Conservation (phyloP, 2,888 invertebrate genomes). For the Lypha dubia region DNA sequence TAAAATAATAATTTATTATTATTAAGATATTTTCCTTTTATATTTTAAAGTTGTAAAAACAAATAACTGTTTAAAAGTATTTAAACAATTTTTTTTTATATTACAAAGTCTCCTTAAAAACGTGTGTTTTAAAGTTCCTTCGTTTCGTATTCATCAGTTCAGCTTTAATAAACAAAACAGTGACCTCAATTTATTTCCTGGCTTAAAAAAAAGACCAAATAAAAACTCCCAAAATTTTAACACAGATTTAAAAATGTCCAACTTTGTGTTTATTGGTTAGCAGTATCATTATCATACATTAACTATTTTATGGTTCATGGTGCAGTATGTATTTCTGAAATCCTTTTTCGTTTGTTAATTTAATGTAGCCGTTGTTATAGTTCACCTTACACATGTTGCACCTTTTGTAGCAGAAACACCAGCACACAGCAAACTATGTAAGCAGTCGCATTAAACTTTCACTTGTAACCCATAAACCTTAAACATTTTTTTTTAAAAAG, state of each 20-base stretch:
- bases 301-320: constrained; percentile 56
- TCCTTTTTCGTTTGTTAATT: constrained; percentile 15
- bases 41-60: neutral
- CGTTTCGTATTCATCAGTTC: constrained; percentile 1
- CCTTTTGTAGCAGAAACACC: constrained; percentile 38
- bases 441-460: constrained; percentile 61
- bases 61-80: neutral
- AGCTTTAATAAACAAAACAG: neutral
- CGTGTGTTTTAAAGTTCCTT: neutral
- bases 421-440: neutral
- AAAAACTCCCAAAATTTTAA: neutral
- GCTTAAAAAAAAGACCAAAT: constrained; percentile 7
- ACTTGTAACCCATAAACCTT: constrained; percentile 73
- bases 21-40: neutral
- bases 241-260: constrained; percentile 26
- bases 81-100: neutral
- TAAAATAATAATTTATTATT: neutral
- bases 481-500: constrained; percentile 36
- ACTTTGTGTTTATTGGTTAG: constrained; percentile 18
- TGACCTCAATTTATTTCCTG: constrained; percentile 63
- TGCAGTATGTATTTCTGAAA: constrained; percentile 18
- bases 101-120: neutral
- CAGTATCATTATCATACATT: constrained; percentile 54
- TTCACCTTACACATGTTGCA: constrained; percentile 70
- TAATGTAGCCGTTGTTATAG: constrained; percentile 21